A percentile compares a stretch with the other conserved stretches of the same genome.
Evolutionary conservation across 2,797 vertebrate species (phyloP).

Genomic region (Emys orbicularis): DNA sequence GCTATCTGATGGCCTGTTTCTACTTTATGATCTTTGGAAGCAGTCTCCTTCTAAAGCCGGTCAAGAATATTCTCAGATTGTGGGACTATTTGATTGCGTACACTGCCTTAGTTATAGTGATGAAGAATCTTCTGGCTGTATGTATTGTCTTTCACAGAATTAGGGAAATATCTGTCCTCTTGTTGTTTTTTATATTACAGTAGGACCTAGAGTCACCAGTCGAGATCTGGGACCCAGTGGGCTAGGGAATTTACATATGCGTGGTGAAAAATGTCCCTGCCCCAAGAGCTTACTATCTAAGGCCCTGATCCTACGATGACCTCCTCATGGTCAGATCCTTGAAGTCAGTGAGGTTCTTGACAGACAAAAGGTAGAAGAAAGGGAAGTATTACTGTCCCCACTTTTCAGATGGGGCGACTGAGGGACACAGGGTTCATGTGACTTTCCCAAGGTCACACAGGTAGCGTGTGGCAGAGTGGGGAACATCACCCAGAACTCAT

Average conservation of each 20-base stretch:
- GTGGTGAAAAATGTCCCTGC: background rate
- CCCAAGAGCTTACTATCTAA: background rate
- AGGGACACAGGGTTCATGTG: background rate
- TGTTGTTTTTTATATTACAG: background rate
- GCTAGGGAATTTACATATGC: background rate
- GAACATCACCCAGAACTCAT: background rate
- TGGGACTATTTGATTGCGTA: constrained; percentile 86
- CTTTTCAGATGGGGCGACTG: background rate
- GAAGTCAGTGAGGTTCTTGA: background rate
- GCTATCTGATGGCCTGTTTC: constrained; percentile 86
- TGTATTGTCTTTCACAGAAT: background rate
- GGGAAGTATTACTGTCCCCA: background rate
- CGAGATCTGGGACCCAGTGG: background rate
- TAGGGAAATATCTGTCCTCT: background rate
- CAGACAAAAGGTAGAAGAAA: background rate
- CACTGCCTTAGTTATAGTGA: constrained; percentile 82
- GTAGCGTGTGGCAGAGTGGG: background rate
- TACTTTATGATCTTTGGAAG: constrained; percentile 86
- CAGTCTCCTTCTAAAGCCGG: constrained; percentile 83
- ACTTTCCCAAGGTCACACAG: background rate
- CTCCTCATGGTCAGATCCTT: background rate
- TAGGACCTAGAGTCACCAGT: background rate
- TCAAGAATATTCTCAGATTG: constrained; percentile 78
- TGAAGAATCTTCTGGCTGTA: constrained; percentile 85
- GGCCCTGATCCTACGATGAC: background rate